Evolutionary conservation across 2,888 invertebrate species (phyloP), one percentile per base, ranked within the genome.

Genomic region (Merodon equestris): DNA sequence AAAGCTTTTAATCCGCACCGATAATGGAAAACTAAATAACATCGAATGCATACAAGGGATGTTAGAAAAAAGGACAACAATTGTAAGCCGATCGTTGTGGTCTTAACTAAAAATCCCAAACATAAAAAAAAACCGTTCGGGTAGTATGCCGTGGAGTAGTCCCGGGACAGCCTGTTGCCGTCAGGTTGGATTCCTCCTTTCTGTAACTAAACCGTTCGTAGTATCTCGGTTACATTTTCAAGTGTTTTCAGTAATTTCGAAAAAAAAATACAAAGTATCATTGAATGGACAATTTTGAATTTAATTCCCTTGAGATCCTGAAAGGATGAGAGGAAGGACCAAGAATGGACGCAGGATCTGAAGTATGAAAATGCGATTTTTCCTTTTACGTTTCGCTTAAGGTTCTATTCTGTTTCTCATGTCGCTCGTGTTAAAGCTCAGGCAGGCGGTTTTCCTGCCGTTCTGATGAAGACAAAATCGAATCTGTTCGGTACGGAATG

Each of bases 401-500:
- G n/a, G n/a, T n/a, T n/a, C n/a, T n/a, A n/a, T n/a, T n/a, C 13
- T 34, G 56, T 18, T 53, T 36, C 45, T 64, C 36, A 18, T 48
- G 13, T 15, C 7, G 47, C 12, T 14, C n/a, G 1, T 27, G 27
- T 7, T 27, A n/a, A n/a, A n/a, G n/a, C n/a, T 27, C 27, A 2
- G 9, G 10, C n/a, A 13, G n/a, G 44, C n/a, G 27, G 36, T 1
- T 19, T 44, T 44, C 14, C 42, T 53, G 0, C 4, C 15, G 1
- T 27, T 7, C 4, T 13, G 3, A n/a, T 19, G 42, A n/a, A 53
- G 38, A 57, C 17, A 60, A 73, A 77, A 58, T 66, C 63, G 73
- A 67, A 73, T 73, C 77, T 67, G 63, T 73, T 73, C 57, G 38
- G 17, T 68, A 73, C 58, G 57, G 48, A 77, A 73, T 73, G 51